Conservation (phyloP, 2,797 vertebrate genomes). For the Tympanoctomys barrerae region DNA sequence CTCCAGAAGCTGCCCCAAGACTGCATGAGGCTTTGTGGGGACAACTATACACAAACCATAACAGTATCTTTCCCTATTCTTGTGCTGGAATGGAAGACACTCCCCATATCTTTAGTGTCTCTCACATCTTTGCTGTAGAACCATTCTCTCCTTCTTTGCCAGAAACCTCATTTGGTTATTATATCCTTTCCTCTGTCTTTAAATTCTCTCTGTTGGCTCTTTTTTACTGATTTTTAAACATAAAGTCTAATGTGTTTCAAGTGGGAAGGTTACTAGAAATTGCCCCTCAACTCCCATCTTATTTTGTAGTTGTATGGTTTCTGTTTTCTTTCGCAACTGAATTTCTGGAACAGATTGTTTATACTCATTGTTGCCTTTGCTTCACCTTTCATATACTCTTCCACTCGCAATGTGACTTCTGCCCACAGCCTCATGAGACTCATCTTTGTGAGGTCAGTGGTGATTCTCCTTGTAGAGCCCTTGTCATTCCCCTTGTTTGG, state of each 20-base stretch:
- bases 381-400: not conserved
- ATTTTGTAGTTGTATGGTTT: not conserved
- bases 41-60: no score
- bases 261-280: not conserved
- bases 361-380: not conserved
- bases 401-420: not conserved
- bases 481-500: not conserved
- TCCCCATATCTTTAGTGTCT: not conserved
- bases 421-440: not conserved
- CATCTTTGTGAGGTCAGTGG: not conserved
- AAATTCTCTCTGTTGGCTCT: not conserved
- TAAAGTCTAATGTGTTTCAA: not conserved
- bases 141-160: not conserved
- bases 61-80: not conserved
- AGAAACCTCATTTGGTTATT: not conserved
- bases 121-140: not conserved
- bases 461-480: not conserved
- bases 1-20: no score
- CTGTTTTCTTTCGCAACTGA: not conserved
- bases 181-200: not conserved
- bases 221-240: constrained; percentile 21
- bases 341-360: constrained; percentile 30
- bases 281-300: not conserved
- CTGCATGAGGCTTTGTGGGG: no score
- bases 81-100: not conserved